phyloP scores from a whole-genome alignment of 1,140 invertebrate genomes.

The Chymomyza costata region DNA sequence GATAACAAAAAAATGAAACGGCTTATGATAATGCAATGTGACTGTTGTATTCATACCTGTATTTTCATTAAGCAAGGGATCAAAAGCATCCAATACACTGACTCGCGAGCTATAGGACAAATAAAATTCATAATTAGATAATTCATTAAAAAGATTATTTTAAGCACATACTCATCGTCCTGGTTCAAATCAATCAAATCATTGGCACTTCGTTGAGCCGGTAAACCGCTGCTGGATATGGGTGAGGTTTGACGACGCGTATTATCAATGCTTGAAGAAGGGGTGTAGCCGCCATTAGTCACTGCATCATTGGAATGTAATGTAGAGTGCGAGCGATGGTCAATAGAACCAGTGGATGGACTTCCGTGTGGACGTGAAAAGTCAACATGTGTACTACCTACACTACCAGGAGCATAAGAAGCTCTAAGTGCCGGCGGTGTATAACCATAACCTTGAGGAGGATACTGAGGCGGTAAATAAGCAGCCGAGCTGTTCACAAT shows the following conservation, averaged over 20 bases:
- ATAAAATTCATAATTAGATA: conserved; percentile 6
- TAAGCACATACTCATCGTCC: conserved; percentile 60
- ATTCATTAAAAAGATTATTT: conserved; percentile 6
- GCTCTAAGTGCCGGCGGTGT: conserved; percentile 1
- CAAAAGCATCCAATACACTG: conserved; percentile 89
- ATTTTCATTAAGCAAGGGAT: conserved; percentile 82
- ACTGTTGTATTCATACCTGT: too few relatives aligned
- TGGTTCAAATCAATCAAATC: conserved; percentile 77
- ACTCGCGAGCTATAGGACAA: conserved; percentile 77
- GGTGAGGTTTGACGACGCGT: conserved; percentile 19
- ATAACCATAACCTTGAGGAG: conserved; percentile 41
- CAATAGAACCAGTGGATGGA: conserved; percentile 6
- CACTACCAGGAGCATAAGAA: conserved; percentile 3
- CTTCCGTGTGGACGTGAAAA: conserved; percentile 31
- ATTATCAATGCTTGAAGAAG: not conserved
- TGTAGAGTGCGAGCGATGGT: conserved; percentile 21
- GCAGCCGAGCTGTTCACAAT: conserved; percentile 59
- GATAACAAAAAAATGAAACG: too few relatives aligned
- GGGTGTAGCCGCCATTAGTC: conserved; percentile 27
- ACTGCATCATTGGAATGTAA: conserved; percentile 1
- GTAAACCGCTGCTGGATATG: not conserved
- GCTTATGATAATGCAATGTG: too few relatives aligned
- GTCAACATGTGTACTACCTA: conserved; percentile 44
- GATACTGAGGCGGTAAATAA: conserved; percentile 64
- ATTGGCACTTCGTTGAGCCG: conserved; percentile 41